Percentiles rank a stretch among this genome's conserved stretches.
These are phyloP conservation scores for Magallana angulata DNA, from an alignment of 1,140 invertebrate species.

Conservation along the genomic window DNA sequence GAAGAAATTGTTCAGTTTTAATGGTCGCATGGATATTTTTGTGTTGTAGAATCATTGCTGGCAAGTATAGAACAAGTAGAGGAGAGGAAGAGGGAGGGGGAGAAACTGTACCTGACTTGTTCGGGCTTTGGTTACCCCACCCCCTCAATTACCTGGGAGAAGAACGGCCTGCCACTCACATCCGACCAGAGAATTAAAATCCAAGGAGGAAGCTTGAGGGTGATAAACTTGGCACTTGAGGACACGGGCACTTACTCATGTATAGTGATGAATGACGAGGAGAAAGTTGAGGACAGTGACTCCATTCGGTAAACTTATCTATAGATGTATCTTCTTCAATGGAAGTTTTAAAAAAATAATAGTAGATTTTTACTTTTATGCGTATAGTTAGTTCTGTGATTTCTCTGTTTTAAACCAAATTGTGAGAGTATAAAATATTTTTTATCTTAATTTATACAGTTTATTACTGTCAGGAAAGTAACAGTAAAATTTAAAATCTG, in stretches of 20 bases:
- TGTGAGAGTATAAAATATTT: no score
- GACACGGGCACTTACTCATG: constrained; percentile 69
- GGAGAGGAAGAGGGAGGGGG: constrained; percentile 63
- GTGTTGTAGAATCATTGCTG: constrained; percentile 55
- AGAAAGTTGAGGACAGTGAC: constrained; percentile 57
- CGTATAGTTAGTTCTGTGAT: no score
- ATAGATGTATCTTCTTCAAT: neutral
- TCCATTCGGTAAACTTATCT: constrained; percentile 56
- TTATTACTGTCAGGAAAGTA: no score
- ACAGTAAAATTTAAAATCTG: no score
- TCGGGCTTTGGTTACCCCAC: constrained; percentile 64
- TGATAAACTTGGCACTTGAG: constrained; percentile 60
- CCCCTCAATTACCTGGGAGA: constrained; percentile 65
- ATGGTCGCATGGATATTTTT: neutral
- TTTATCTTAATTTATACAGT: no score
- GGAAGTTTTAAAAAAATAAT: no score
- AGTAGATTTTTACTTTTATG: no score
- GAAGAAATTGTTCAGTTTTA: neutral
- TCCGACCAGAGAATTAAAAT: constrained; percentile 55
- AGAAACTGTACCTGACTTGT: constrained; percentile 63
- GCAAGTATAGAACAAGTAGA: constrained; percentile 59
- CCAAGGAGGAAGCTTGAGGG: constrained; percentile 58
- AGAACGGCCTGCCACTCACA: constrained; percentile 53
- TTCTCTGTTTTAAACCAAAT: no score
- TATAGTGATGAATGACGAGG: constrained; percentile 59